A percentile compares a stretch with the other conserved stretches of the same genome.
Evolutionary conservation across 2,113 vertebrate genomes (phyloP).

Genomic region (Leuciscus idus): DNA sequence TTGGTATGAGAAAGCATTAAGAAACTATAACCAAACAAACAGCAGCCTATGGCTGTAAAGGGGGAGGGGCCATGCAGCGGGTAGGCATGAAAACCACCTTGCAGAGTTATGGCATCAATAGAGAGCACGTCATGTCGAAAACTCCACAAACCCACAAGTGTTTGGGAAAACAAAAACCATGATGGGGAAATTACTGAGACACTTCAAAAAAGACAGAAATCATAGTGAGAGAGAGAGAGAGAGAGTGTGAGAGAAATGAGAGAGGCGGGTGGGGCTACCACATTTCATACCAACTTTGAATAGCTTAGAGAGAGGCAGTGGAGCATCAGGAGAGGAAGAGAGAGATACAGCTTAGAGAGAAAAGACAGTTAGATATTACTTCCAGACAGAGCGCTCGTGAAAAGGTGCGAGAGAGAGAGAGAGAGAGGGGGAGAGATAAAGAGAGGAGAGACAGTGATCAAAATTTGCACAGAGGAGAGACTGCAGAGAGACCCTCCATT

Average conservation of each 20-base stretch:
- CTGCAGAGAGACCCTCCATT: conserved; percentile 80
- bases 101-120: conserved; percentile 67
- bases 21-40: conserved; percentile 55
- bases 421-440: conserved; percentile 58
- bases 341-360: conserved; percentile 69
- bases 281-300: conserved; percentile 88
- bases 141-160: conserved; percentile 60
- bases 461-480: conserved; percentile 85
- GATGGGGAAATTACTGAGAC: conserved; percentile 53
- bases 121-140: conserved; percentile 62
- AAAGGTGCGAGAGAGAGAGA: conserved; percentile 32
- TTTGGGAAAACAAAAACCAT: conserved; percentile 54
- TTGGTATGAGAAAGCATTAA: conserved; percentile 51
- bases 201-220: conserved; percentile 50
- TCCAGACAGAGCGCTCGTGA: conserved; percentile 65
- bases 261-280: conserved; percentile 69
- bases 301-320: conserved; percentile 73
- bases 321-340: conserved; percentile 75
- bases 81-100: conserved; percentile 74
- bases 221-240: conserved; percentile 39
- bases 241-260: conserved; percentile 38
- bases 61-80: conserved; percentile 74
- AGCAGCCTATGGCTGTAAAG: conserved; percentile 67
- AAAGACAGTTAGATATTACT: conserved; percentile 62
- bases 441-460: conserved; percentile 78